These are phyloP conservation scores for Bothrops jararaca DNA, from an alignment of 2,113 vertebrate genomes.

Conservation along the genomic window DNA sequence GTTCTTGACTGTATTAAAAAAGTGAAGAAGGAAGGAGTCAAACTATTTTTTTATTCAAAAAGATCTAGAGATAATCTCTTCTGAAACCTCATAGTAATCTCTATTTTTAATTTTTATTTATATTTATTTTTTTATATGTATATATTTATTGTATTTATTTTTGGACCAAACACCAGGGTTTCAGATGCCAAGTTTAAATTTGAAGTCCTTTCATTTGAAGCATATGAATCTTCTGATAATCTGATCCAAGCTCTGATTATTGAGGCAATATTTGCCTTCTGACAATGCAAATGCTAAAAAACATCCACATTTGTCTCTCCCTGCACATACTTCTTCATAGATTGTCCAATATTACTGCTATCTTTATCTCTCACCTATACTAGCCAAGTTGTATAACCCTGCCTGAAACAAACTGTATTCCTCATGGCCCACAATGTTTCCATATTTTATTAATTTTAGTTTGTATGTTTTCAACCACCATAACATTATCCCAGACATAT, in stretches of 20 bases:
- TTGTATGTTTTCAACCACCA: not conserved
- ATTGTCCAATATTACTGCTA: not conserved
- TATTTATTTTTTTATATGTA: not conserved
- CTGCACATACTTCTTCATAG: not conserved
- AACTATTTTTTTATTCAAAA: not conserved
- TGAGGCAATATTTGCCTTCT: not conserved
- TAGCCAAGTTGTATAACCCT: not conserved
- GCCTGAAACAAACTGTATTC: not conserved
- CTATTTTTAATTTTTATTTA: not conserved
- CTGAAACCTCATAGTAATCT: not conserved
- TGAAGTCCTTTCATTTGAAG: not conserved
- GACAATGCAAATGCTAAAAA: not conserved
- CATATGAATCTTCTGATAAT: not conserved
- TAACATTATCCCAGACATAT: not conserved
- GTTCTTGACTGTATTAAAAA: not conserved
- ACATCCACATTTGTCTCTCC: not conserved
- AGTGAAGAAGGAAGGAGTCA: not conserved
- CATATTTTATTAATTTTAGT: not conserved
- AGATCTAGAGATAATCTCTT: not conserved
- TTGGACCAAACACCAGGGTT: not conserved
- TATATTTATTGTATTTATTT: not conserved
- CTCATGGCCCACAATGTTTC: not conserved
- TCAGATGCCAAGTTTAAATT: not conserved
- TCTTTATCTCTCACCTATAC: not conserved
- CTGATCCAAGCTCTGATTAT: not conserved